These are phyloP conservation scores for Eupithecia inturbata DNA, from an alignment of 2,888 invertebrate genomes.

Conservation along the genomic window DNA sequence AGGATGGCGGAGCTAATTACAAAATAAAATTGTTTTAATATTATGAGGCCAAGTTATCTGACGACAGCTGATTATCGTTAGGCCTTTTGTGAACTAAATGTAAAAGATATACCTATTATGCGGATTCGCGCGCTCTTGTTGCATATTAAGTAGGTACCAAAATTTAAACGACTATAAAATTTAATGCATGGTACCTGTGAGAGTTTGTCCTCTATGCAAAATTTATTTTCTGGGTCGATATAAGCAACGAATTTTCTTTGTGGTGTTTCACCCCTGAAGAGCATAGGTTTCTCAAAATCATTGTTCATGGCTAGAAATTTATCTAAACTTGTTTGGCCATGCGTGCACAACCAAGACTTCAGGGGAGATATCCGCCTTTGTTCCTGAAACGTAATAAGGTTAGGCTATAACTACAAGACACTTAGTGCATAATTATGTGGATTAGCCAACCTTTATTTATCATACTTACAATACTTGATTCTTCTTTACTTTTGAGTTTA, in stretches of 20 bases:
- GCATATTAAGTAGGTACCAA: background rate
- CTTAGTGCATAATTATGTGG: background rate
- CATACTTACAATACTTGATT: conserved; percentile 81
- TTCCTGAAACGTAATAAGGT: conserved; percentile 72
- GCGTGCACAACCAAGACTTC: conserved; percentile 95
- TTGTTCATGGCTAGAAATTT: conserved; percentile 90
- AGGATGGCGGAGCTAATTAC: too few relatives aligned
- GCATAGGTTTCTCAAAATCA: conserved; percentile 87
- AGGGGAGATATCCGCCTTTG: conserved; percentile 94
- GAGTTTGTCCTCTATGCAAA: conserved; percentile 94
- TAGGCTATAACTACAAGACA: background rate
- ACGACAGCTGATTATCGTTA: background rate
- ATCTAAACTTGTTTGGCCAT: conserved; percentile 91
- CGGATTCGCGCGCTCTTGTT: background rate
- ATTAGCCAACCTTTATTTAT: background rate
- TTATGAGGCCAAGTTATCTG: background rate
- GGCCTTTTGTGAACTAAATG: background rate
- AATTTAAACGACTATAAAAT: background rate
- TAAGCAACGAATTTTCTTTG: conserved; percentile 95
- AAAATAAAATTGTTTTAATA: too few relatives aligned
- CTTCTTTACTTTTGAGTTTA: conserved; percentile 90
- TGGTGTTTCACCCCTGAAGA: conserved; percentile 94
- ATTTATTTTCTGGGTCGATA: conserved; percentile 96
- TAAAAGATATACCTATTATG: background rate
- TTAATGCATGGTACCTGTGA: conserved; percentile 85